Conservation (phyloP, 2,888 invertebrate species). For the Matsumyia berberina region DNA sequence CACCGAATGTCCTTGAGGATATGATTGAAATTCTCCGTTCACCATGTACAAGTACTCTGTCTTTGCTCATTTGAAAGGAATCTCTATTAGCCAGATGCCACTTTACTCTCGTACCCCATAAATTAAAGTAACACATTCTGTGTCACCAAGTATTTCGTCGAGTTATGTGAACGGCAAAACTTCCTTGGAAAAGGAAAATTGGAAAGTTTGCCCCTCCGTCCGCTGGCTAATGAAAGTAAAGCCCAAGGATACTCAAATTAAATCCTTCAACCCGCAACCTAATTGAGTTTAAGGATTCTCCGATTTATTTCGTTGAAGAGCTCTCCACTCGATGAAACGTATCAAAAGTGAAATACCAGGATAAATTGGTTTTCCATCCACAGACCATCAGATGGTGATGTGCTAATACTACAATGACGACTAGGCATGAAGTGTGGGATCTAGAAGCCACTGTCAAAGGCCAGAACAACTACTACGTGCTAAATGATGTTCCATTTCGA, state of each 20-base stretch:
- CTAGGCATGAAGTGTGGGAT: constrained; percentile 11
- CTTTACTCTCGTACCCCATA: constrained; percentile 6
- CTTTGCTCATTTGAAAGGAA: neutral
- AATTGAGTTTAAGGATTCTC: constrained; percentile 67
- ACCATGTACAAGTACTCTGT: neutral
- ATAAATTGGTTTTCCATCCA: constrained; percentile 54
- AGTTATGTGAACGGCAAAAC: constrained; percentile 45
- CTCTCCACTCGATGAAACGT: constrained; percentile 26
- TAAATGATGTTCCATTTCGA: constrained; percentile 56
- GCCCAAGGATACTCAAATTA: constrained; percentile 59
- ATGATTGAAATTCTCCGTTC: constrained; percentile 8
- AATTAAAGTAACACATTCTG: constrained; percentile 65
- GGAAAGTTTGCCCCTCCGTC: neutral
- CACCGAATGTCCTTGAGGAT: neutral
- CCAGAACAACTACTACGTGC: constrained; percentile 60
- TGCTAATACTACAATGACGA: constrained; percentile 30
- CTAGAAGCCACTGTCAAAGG: constrained; percentile 38
- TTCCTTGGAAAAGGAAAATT: constrained; percentile 14
- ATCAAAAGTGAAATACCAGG: constrained; percentile 26
- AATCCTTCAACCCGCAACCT: constrained; percentile 50
- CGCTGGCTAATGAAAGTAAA: constrained; percentile 48
- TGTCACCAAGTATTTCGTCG: constrained; percentile 57
- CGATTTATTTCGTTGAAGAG: constrained; percentile 37
- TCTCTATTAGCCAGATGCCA: constrained; percentile 19
- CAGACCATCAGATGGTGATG: constrained; percentile 21